Base-by-base conservation (phyloP, 2,797 vertebrate species). In the Iguana delicatissima region DNA sequence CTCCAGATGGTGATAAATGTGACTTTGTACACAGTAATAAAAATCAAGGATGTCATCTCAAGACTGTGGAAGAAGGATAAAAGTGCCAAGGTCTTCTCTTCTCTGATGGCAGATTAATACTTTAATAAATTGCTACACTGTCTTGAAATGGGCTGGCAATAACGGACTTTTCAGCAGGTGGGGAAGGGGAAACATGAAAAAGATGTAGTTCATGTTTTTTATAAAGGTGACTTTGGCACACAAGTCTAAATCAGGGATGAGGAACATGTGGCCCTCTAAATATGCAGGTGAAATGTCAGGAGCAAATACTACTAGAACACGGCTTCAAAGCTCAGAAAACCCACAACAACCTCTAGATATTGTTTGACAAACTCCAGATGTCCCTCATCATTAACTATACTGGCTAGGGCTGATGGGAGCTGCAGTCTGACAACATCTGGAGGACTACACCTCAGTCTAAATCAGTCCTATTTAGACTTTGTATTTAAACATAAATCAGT, bases 1-100 rank as follows among this genome's bases (percentile, higher is more conserved):
- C 69, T 82, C 81, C 80, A 87, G 57, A 90, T 22, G n/a, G 57
- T 87, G 89, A 87, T 87, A 82, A 90, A 87, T 87, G 42, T 77
- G 18, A 64, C 83, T 35, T 76, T 90, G 67, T 69, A 22, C 57
- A 57, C 42, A 76, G 24, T 32, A 90, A 74, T 83, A 64, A 86
- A 86, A 90, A 46, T 38, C 84, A 90, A 86, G 67, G 79, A 50
- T 86, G 67, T 64, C 67, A 74, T 86, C 38, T 86, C 67, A 80
- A 81, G 35, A 84, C 8, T 13, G n/a, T 74, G 67, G 29, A 86
- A 86, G 69, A 82, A 59, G 46, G 6, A 90, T 90, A 62, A 50
- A 73, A 9, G 57, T 38, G n/a, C 69, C 72, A 76, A 86, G 52
- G 85, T 62, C 89, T 90, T 74, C 52, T 74, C 55, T 86, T 69